Evolutionary conservation across 37 sponge, comb jelly and placozoan species (phyloP).

Genomic region (Haliclona indistincta): DNA sequence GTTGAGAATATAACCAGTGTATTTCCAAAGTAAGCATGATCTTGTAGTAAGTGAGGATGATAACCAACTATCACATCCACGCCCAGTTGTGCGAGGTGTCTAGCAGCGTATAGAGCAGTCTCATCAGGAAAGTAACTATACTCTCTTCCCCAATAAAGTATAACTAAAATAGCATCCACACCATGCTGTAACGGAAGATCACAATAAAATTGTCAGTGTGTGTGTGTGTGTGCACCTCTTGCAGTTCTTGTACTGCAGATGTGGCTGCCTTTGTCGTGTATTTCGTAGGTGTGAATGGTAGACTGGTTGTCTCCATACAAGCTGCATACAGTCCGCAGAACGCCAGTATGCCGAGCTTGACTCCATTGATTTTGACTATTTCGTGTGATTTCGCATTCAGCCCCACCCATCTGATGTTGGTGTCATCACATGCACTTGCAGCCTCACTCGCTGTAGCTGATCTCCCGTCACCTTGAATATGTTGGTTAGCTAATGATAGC

Average conservation of each 20-base stretch:
- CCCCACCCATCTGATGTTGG: constrained; percentile 63
- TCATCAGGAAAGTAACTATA: constrained; percentile 54
- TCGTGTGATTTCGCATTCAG: constrained; percentile 36
- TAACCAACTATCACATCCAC: constrained; percentile 58
- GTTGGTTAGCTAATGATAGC: constrained; percentile 48
- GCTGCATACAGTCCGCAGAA: constrained; percentile 51
- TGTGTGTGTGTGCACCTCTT: constrained; percentile 21
- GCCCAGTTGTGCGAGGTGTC: constrained; percentile 44
- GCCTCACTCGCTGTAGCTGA: not conserved
- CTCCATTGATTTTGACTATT: constrained; percentile 23
- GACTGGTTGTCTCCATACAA: constrained; percentile 19
- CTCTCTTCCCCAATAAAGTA: constrained; percentile 73
- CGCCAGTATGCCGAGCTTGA: constrained; percentile 52
- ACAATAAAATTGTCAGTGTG: not conserved
- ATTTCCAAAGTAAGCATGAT: constrained; percentile 74
- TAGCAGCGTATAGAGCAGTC: constrained; percentile 37
- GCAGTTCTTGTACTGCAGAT: constrained; percentile 30
- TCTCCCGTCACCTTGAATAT: not conserved
- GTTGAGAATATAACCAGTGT: constrained; percentile 67
- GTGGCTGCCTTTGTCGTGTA: constrained; percentile 43
- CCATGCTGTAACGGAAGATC: constrained; percentile 34
- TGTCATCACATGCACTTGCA: constrained; percentile 19
- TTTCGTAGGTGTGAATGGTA: constrained; percentile 47
- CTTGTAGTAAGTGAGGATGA: constrained; percentile 47
- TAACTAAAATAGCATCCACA: constrained; percentile 52